Percentiles rank a stretch among this genome's conserved stretches.
phyloP scores from a whole-genome alignment of 2,888 invertebrate genomes.

The Orgyia antiqua region DNA sequence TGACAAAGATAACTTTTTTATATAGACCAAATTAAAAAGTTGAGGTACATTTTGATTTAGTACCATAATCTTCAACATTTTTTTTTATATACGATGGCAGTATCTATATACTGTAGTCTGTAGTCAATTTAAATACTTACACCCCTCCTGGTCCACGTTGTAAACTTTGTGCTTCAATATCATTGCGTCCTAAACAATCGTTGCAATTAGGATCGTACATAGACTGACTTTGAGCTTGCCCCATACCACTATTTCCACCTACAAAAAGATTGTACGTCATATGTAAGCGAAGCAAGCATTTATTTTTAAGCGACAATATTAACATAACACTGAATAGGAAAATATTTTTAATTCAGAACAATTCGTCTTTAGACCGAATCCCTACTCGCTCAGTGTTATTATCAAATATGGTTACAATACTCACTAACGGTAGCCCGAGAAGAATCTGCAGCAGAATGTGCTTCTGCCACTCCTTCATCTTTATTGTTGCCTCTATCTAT shows the following conservation, averaged over 20 bases:
- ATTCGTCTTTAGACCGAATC: too few relatives aligned
- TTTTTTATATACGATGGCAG: too few relatives aligned
- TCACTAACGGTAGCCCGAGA: slow-evolving; percentile 85
- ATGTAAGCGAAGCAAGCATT: neutral
- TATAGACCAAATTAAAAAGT: too few relatives aligned
- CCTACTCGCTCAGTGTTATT: too few relatives aligned
- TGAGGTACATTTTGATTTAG: too few relatives aligned
- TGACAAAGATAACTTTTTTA: too few relatives aligned
- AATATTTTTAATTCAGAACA: too few relatives aligned
- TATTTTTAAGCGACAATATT: neutral
- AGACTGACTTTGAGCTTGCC: slow-evolving; percentile 92
- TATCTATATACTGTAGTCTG: too few relatives aligned
- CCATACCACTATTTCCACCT: slow-evolving; percentile 91
- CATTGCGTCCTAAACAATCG: slow-evolving; percentile 74
- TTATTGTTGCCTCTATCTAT: slow-evolving; percentile 73
- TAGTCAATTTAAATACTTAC: slow-evolving; percentile 18
- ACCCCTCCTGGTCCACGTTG: slow-evolving; percentile 28
- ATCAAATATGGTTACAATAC: slow-evolving; percentile 40
- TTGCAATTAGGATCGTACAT: slow-evolving; percentile 82
- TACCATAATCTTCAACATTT: too few relatives aligned
- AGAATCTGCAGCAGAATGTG: slow-evolving; percentile 85
- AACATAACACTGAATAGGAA: neutral
- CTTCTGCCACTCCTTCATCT: slow-evolving; percentile 87
- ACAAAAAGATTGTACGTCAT: slow-evolving; percentile 25
- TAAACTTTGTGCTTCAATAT: slow-evolving; percentile 40